phyloP scores from a whole-genome alignment of 92 coral and sea anemone species.

The Epizoanthus ramosus region DNA sequence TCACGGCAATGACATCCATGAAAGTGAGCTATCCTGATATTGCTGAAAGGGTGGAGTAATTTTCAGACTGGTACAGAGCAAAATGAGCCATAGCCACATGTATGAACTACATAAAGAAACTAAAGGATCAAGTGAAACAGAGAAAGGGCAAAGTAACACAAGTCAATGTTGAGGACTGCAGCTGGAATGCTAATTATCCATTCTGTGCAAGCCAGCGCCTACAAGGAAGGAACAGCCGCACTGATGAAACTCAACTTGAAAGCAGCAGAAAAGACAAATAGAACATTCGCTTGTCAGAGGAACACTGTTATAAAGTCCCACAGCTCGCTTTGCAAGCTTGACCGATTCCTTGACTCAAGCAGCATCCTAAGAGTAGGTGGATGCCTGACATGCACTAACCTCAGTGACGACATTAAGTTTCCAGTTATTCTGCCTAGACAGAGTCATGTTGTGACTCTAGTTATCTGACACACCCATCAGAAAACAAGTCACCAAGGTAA shows the following conservation, averaged over 20 bases:
- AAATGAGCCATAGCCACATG: conserved; percentile 57
- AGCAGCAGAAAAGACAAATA: background rate
- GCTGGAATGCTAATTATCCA: conserved; percentile 33
- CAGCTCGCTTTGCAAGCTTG: conserved; percentile 42
- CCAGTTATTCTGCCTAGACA: conserved; percentile 55
- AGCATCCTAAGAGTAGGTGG: conserved; percentile 62
- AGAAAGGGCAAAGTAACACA: too few species aligned
- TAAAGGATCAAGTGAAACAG: too few species aligned
- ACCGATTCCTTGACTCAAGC: conserved; percentile 45
- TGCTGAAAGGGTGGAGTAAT: conserved; percentile 45
- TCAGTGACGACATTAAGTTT: conserved; percentile 30
- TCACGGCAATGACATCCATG: conserved; percentile 2
- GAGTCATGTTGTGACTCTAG: too few species aligned
- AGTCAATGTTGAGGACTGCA: too few species aligned
- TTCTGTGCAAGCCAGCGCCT: conserved; percentile 32
- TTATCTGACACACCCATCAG: too few species aligned
- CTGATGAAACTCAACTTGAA: background rate
- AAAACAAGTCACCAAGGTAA: too few species aligned
- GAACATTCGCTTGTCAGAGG: background rate
- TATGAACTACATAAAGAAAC: conserved; percentile 21
- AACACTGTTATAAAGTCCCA: background rate
- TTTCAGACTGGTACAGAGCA: conserved; percentile 60
- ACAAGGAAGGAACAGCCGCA: conserved; percentile 13
- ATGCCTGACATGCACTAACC: conserved; percentile 43
- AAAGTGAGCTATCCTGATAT: background rate